A percentile compares a stretch with the other conserved stretches of the same genome.
phyloP scores from a whole-genome alignment of 1,140 invertebrate species.

The Ephestia elutella region DNA sequence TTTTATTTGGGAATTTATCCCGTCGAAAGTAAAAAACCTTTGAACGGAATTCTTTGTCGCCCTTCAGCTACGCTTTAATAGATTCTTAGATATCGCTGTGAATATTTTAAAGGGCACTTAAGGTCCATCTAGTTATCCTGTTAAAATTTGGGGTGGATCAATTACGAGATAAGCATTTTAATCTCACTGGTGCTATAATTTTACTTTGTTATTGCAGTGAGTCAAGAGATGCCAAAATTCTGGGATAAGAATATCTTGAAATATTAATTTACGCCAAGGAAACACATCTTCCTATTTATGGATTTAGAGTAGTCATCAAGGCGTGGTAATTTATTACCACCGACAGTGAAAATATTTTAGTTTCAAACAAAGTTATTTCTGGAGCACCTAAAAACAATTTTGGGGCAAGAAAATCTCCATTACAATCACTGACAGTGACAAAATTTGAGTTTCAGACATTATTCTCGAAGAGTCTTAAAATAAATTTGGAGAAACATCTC shows the following conservation, averaged over 20 bases:
- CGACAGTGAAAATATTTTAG: too few relatives aligned
- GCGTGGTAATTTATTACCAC: too few relatives aligned
- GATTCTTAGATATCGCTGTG: conserved; percentile 18
- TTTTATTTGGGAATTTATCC: conserved; percentile 54
- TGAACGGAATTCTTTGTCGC: conserved; percentile 31
- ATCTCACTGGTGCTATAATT: neutral
- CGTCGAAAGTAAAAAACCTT: conserved; percentile 33
- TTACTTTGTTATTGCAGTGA: conserved; percentile 2
- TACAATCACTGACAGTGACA: too few relatives aligned
- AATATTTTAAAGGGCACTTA: conserved; percentile 21
- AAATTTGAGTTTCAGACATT: too few relatives aligned
- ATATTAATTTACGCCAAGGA: too few relatives aligned
- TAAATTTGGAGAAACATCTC: neutral
- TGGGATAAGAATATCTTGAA: too few relatives aligned
- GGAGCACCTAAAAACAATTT: too few relatives aligned
- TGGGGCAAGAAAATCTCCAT: too few relatives aligned
- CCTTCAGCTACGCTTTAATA: conserved; percentile 12
- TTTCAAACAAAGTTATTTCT: too few relatives aligned
- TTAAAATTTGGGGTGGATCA: conserved; percentile 7
- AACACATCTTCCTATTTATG: too few relatives aligned
- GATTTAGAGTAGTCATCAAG: too few relatives aligned
- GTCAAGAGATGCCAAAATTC: neutral
- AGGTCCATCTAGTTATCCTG: conserved; percentile 8
- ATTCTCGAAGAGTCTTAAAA: too few relatives aligned
- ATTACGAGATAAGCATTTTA: conserved; percentile 11